These are phyloP conservation scores for Archips xylosteana DNA, from an alignment of 2,888 invertebrate species.

Conservation along the genomic window DNA sequence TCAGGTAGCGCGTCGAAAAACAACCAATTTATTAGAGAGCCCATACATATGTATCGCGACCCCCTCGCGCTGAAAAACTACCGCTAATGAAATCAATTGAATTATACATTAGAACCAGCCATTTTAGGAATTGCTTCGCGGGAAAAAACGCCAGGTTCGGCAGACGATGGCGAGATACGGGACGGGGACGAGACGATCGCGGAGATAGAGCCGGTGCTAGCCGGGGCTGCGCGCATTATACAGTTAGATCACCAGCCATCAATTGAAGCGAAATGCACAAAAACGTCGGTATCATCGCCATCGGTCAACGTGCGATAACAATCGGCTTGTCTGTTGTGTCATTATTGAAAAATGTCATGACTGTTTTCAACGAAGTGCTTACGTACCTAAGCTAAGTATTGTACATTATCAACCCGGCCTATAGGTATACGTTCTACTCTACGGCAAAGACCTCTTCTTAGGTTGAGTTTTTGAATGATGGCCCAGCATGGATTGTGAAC, in stretches of 20 bases:
- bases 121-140: slow-evolving; percentile 68
- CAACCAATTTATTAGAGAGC: slow-evolving; percentile 73
- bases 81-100: slow-evolving; percentile 76
- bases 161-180: slow-evolving; percentile 24
- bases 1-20: slow-evolving; percentile 50
- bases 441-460: too few relatives aligned
- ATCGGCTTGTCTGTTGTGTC: neutral
- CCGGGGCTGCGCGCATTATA: slow-evolving; percentile 1
- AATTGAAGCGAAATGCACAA: neutral
- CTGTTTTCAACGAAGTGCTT: neutral
- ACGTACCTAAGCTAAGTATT: too few relatives aligned
- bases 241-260: slow-evolving; percentile 6
- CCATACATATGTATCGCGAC: slow-evolving; percentile 75
- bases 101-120: slow-evolving; percentile 76
- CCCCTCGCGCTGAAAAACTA: slow-evolving; percentile 71
- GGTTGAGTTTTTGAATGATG: too few relatives aligned
- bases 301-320: slow-evolving; percentile 4
- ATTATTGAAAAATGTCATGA: neutral
- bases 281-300: neutral
- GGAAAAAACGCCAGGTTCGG: slow-evolving; percentile 53
- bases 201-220: slow-evolving; percentile 2
- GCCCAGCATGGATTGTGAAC: too few relatives aligned
- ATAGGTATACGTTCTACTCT: too few relatives aligned
- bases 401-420: too few relatives aligned
- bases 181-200: neutral